Base-by-base conservation (phyloP, 1,140 invertebrate genomes). In the Steinernema feltiae region DNA sequence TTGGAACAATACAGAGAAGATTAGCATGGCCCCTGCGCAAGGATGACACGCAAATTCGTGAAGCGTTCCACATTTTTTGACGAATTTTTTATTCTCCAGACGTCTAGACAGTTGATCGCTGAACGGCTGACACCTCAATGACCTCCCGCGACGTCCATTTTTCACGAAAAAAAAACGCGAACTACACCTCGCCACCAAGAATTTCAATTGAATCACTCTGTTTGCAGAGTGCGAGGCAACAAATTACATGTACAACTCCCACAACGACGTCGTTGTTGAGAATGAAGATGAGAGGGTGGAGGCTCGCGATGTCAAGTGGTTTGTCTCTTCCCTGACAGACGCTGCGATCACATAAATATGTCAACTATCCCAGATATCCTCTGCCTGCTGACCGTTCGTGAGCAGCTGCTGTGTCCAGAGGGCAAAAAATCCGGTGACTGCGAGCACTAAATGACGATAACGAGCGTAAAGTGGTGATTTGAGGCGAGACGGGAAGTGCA, bases 1-100 rank as follows among this genome's bases (percentile, higher is more conserved):
- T 88, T 88, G 91, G 91, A 92, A 92, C 91, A 91, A 92, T 92
- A 92, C 91, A 92, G 91, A 92, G 91, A 92, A 92, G 91, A 92
- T 92, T 92, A 92, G 92, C 92, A 92, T 92, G 92, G 91, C 92
- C 92, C 91, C 92, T 92, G 92, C 92, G 92, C 91, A 92, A 92
- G 91, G 92, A 92, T 92, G 91, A 92, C 91, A 92, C 91, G 91
- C 91, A 92, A 92, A 92, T 92, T 92, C 91, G 90, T 92, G 91
- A 91, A 91, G 91, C 91, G 90, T 92, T 92, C 90, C 91, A 91
- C 81, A 81, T 81, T 81, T 81, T 81, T 81, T 80, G 77, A 0
- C 46, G 15, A 63, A 15, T 27, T 63, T 27, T 3, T n/a, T n/a
- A n/a, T n/a, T n/a, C n/a, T n/a, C n/a, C n/a, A n/a, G n/a, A n/a